Evolutionary conservation across 1,140 invertebrate genomes (phyloP).

Genomic region (Diuraphis noxia): DNA sequence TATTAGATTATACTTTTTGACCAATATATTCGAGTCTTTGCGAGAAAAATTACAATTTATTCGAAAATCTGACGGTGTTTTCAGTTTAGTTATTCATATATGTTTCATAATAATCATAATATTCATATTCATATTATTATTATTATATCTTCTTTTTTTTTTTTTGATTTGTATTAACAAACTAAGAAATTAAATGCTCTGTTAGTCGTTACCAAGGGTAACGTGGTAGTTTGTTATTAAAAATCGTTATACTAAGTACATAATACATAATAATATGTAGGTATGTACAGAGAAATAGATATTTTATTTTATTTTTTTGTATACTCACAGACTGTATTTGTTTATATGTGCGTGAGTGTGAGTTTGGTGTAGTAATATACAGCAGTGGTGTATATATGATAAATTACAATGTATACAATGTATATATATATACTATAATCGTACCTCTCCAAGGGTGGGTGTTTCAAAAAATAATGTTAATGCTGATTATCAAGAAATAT

Average conservation of each 20-base stretch:
- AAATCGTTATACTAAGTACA: not conserved
- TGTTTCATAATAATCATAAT: not conserved
- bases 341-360: not conserved
- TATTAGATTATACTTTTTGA: not conserved
- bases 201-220: constrained; percentile 19
- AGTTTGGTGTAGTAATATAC: not conserved
- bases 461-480: not conserved
- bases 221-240: constrained; percentile 25
- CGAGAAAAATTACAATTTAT: not conserved
- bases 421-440: not conserved
- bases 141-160: not conserved
- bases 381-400: not conserved
- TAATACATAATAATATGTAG: not conserved
- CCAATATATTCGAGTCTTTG: not conserved
- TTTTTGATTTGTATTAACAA: not conserved
- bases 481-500: not conserved
- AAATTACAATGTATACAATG: no score
- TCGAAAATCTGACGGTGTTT: not conserved
- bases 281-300: not conserved
- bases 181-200: not conserved
- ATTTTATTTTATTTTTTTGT: not conserved
- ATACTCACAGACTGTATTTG: not conserved
- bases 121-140: not conserved
- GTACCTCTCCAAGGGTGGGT: not conserved
- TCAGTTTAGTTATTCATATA: not conserved